Evolutionary conservation across 2,888 invertebrate species (phyloP).

Genomic region (Ligdia adustata): DNA sequence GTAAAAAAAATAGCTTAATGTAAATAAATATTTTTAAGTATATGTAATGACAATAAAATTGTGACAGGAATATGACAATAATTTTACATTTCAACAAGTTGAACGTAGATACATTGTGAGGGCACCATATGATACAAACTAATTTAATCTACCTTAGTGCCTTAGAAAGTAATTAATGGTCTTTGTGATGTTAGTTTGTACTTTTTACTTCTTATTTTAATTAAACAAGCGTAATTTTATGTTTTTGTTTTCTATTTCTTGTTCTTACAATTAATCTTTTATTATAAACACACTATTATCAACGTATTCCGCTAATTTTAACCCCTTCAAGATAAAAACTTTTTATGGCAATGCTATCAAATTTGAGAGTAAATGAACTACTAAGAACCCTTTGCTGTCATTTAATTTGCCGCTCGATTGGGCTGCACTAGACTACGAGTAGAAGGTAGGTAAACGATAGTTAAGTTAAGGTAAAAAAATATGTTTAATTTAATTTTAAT

Average conservation of each 20-base stretch:
- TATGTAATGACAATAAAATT: slow-evolving; percentile 10
- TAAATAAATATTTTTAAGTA: slow-evolving; percentile 1
- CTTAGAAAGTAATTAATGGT: slow-evolving; percentile 53
- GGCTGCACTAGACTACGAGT: slow-evolving; percentile 35
- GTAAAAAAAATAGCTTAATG: neutral
- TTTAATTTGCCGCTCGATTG: slow-evolving; percentile 43
- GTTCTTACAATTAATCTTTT: slow-evolving; percentile 14
- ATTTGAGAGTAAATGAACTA: slow-evolving; percentile 67
- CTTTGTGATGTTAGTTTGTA: slow-evolving; percentile 70
- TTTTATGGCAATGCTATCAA: slow-evolving; percentile 68
- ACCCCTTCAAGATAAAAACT: slow-evolving; percentile 56
- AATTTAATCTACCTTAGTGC: slow-evolving; percentile 54
- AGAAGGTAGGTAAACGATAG: slow-evolving; percentile 10
- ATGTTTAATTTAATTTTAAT: neutral
- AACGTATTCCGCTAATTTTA: slow-evolving; percentile 51
- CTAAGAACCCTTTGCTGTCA: slow-evolving; percentile 54
- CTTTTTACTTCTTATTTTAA: no score
- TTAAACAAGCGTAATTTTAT: neutral
- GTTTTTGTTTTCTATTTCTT: neutral
- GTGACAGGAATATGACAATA: no score
- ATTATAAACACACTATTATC: slow-evolving; percentile 51
- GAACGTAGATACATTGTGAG: slow-evolving; percentile 23
- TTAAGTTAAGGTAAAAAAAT: slow-evolving; percentile 21
- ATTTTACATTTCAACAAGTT: no score
- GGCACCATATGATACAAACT: slow-evolving; percentile 64